Evolutionary conservation across 1,140 invertebrate species (phyloP), one percentile per base, ranked within the genome.

Genomic region (Drosophila pandora): DNA sequence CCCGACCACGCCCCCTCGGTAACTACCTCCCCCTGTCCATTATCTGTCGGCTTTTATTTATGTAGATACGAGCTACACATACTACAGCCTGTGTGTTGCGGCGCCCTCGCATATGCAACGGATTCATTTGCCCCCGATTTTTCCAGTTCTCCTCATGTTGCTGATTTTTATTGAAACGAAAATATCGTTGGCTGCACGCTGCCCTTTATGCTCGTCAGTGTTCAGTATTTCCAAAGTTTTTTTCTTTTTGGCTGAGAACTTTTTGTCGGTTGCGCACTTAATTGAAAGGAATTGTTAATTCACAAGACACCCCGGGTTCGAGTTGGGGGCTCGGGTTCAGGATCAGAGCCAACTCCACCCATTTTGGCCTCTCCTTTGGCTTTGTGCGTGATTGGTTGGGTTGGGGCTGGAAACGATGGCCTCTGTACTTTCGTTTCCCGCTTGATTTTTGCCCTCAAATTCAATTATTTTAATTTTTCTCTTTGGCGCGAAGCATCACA

Each of bases 231-330:
- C n/a, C 12, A 0, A 21, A 4, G 17, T 17, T 39, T 69, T 57
- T 13, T 22, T 21, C 5, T 9, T 43, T 43, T 43, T 43, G 53
- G 32, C 30, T 34, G 34, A 6, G 22, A 39, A 57, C 50, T 71
- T 50, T 32, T 75, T 34, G 74, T 82, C 56, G 82, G 65, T 87
- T 87, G 78, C 65, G 59, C 69, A 85, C 74, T 85, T 85, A 87
- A 87, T 85, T 85, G 82, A 85, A 85, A 85, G 78, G 82, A 87
- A 85, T 88, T 82, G 74, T 85, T 85, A 85, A 85, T 87, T 85
- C 82, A 69, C 75, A 87, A 74, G 68, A 50, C 63, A 50, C 28
- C 50, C 25, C 30, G 4, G 45, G n/a, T 9, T 28, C n/a, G 41
- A 39, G 23, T 41, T 30, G 28, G 48, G 82, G 47, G 23, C 43